Evolutionary conservation across 2,797 vertebrate genomes (phyloP).

Genomic region (Phrynocephalus forsythii): DNA sequence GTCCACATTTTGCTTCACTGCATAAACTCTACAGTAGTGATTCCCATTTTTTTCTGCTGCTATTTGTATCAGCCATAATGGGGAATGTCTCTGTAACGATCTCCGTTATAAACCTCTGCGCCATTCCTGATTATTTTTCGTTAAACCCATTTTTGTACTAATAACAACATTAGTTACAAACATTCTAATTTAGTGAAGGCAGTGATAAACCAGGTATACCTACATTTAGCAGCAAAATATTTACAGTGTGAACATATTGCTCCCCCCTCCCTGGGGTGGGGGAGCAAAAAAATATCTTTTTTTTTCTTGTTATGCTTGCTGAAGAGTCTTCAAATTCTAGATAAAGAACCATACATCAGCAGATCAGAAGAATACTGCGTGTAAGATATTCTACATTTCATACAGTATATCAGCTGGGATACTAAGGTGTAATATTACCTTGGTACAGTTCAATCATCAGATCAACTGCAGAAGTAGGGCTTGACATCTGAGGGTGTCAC

Average conservation of each 20-base stretch:
- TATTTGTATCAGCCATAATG: constrained; percentile 67
- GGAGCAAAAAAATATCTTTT: too few species aligned
- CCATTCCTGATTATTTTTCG: constrained; percentile 61
- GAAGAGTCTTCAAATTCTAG: too few species aligned
- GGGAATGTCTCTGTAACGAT: constrained; percentile 69
- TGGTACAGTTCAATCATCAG: too few species aligned
- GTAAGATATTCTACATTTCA: not conserved
- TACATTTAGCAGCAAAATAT: not conserved
- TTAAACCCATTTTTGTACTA: constrained; percentile 64
- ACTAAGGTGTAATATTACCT: too few species aligned
- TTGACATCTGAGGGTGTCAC: too few species aligned
- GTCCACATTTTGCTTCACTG: constrained; percentile 75
- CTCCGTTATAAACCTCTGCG: constrained; percentile 65
- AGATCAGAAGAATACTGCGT: not conserved
- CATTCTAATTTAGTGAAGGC: constrained; percentile 55
- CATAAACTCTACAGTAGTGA: constrained; percentile 66
- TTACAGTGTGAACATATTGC: not conserved
- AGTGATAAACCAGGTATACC: constrained; percentile 17
- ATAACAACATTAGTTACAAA: constrained; percentile 69
- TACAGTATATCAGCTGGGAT: too few species aligned
- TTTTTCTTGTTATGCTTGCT: not conserved
- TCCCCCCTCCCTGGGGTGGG: not conserved
- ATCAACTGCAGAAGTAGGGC: too few species aligned
- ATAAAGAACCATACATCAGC: not conserved
- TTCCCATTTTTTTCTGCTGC: constrained; percentile 67